A percentile compares a stretch with the other conserved stretches of the same genome.
Evolutionary conservation across 2,113 vertebrate species (phyloP).

Genomic region (Larimichthys polyactis): DNA sequence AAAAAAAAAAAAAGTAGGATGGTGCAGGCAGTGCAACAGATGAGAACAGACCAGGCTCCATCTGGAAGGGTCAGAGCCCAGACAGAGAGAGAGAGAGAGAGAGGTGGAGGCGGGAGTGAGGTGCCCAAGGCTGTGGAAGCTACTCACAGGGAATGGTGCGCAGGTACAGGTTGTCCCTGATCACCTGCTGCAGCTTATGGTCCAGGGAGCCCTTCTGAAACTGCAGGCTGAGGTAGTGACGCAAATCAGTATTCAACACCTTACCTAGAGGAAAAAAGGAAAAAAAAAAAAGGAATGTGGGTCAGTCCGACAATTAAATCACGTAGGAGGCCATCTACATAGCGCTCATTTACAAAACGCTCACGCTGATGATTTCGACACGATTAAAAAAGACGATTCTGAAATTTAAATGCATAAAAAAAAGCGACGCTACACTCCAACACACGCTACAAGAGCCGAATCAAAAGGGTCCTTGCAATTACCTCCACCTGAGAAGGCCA

Average conservation of each 20-base stretch:
- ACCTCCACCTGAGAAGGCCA: not conserved
- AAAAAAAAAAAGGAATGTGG: slow-evolving; percentile 20
- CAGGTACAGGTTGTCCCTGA: slow-evolving; percentile 98
- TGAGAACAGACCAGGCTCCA: slow-evolving; percentile 26
- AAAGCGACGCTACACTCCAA: not conserved
- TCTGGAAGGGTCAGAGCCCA: slow-evolving; percentile 41
- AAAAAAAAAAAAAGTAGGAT: not conserved
- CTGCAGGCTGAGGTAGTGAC: slow-evolving; percentile 98
- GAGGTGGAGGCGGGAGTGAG: not conserved
- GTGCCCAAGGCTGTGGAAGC: not conserved
- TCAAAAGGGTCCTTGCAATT: not conserved
- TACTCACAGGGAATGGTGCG: slow-evolving; percentile 99
- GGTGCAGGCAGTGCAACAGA: slow-evolving; percentile 18
- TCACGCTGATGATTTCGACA: not conserved
- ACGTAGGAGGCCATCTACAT: not conserved
- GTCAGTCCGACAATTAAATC: slow-evolving; percentile 45
- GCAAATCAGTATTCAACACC: slow-evolving; percentile 97
- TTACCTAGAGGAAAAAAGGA: slow-evolving; percentile 85
- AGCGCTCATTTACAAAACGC: slow-evolving; percentile 1
- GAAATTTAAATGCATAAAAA: not conserved
- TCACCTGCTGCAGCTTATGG: slow-evolving; percentile 99
- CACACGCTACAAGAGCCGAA: not conserved
- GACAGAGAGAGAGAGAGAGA: slow-evolving; percentile 23
- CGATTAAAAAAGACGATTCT: slow-evolving; percentile 12
- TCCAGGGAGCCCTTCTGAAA: slow-evolving; percentile 99